Evolutionary conservation across 2,888 invertebrate species (phyloP).

Genomic region (Scrobipalpa atriplicella): DNA sequence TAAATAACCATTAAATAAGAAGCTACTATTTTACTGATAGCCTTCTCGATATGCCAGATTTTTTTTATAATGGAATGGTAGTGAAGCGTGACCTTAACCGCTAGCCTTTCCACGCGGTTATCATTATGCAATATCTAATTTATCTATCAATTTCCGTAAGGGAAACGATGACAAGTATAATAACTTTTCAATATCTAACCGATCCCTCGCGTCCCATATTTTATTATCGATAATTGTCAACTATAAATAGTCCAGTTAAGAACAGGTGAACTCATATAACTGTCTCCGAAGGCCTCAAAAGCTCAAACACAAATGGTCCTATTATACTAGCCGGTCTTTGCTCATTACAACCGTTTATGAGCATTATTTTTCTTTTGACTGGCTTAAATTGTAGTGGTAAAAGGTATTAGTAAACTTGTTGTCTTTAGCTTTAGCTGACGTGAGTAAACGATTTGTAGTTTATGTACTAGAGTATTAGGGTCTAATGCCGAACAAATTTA

Average conservation of each 20-base stretch:
- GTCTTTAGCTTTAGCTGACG: neutral
- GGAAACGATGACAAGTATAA: conserved; percentile 13
- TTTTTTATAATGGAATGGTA: neutral
- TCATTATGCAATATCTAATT: neutral
- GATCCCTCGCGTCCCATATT: neutral
- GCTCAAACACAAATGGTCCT: neutral
- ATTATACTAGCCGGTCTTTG: conserved; percentile 1
- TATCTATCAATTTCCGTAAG: conserved; percentile 13
- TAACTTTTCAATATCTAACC: conserved; percentile 18
- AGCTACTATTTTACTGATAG: too few species aligned
- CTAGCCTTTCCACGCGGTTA: neutral
- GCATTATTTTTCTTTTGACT: neutral
- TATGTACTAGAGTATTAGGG: neutral
- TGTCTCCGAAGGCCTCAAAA: neutral
- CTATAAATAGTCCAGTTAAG: conserved; percentile 20
- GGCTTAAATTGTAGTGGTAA: neutral
- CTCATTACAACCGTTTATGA: conserved; percentile 4
- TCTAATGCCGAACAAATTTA: too few species aligned
- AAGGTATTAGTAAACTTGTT: neutral
- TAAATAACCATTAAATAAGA: too few species aligned
- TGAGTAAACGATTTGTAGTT: neutral
- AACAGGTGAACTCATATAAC: conserved; percentile 14
- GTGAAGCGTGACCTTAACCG: neutral
- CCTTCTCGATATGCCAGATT: neutral
- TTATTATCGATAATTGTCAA: conserved; percentile 21